Conservation (phyloP, 2,888 invertebrate species). For the Conomelus anceps region DNA sequence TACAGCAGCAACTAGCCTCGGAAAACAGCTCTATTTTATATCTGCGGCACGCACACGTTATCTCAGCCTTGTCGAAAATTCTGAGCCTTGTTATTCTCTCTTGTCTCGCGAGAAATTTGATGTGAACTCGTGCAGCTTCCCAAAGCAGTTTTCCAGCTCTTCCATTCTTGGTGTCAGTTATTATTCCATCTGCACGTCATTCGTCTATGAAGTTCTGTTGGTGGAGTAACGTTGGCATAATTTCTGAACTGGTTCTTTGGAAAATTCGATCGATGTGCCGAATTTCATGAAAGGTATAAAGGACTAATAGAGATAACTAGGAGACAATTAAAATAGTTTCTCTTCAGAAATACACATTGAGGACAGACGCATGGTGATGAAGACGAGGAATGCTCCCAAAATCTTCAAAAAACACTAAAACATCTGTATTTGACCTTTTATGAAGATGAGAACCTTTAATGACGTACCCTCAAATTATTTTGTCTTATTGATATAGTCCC, state of each 20-base stretch:
- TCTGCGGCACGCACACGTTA: neutral
- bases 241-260: too few species aligned
- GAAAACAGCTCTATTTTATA: neutral
- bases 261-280: neutral
- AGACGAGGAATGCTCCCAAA: too few species aligned
- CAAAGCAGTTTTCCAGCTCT: neutral
- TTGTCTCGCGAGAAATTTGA: neutral
- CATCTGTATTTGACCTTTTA: too few species aligned
- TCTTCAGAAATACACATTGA: too few species aligned
- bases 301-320: too few species aligned
- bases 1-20: neutral
- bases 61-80: neutral
- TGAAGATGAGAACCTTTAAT: too few species aligned
- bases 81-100: neutral
- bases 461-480: too few species aligned
- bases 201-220: neutral
- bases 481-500: too few species aligned
- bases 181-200: neutral
- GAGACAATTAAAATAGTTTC: too few species aligned
- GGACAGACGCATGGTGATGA: too few species aligned
- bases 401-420: too few species aligned
- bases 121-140: neutral
- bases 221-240: neutral
- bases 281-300: neutral
- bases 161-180: neutral